A percentile compares a stretch with the other conserved stretches of the same genome.
phyloP scores from a whole-genome alignment of 2,797 vertebrate genomes.

The Aplochiton taeniatus region DNA sequence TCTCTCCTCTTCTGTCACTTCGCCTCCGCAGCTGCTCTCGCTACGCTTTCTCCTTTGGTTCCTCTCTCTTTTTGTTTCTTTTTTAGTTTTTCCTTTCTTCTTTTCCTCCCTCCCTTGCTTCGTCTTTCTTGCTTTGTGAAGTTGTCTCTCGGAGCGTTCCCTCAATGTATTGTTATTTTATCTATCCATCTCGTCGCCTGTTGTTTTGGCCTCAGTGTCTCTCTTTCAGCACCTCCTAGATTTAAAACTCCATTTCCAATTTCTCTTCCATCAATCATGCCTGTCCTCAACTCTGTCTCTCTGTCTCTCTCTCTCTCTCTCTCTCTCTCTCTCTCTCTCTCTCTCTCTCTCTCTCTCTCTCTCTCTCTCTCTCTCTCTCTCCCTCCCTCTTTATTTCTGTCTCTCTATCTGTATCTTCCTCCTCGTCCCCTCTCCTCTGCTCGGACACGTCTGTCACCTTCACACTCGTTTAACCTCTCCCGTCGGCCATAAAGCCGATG shows the following conservation, averaged over 20 bases:
- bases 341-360: constrained; percentile 26
- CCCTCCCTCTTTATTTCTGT: constrained; percentile 30
- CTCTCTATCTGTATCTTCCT: constrained; percentile 42
- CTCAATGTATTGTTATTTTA: too few species aligned
- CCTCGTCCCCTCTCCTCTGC: constrained; percentile 28
- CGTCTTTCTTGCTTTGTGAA: not conserved
- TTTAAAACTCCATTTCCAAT: not conserved
- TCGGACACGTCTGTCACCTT: not conserved
- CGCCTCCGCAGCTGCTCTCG: too few species aligned
- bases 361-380: constrained; percentile 36
- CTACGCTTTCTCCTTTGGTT: not conserved
- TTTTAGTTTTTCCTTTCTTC: not conserved
- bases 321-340: constrained; percentile 4
- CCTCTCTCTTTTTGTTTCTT: not conserved
- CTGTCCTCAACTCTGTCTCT: not conserved
- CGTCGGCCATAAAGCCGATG: not conserved
- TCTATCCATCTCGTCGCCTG: too few species aligned
- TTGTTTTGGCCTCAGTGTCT: too few species aligned
- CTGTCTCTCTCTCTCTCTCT: not conserved
- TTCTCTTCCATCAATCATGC: not conserved
- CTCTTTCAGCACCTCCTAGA: too few species aligned
- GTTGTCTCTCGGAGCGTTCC: too few species aligned
- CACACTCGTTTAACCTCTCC: not conserved
- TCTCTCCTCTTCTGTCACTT: not conserved
- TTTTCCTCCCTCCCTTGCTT: not conserved